Base-by-base conservation (phyloP, 2,113 vertebrate species). In the Pterocles orientalis region DNA sequence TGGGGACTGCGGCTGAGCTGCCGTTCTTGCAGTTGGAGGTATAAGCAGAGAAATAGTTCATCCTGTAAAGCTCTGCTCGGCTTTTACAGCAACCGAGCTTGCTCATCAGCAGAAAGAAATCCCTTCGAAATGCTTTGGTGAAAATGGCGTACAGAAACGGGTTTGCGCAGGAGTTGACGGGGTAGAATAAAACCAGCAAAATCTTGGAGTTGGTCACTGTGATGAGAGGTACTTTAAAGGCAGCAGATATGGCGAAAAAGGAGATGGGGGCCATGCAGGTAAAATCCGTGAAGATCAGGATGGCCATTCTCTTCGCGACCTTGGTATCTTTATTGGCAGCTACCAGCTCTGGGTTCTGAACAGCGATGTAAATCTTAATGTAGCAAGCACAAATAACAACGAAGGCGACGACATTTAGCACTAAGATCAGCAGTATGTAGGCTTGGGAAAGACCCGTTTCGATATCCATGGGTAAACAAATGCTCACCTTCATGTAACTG, bases 271-370 rank as follows among this genome's bases (percentile, higher is more conserved):
- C 99, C 99, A 99, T 99, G 97, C 99, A 99, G 31, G 98, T 97
- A 69, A 99, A 99, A 95, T 99, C 98, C 0, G 99, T 99, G 97
- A 99, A 99, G 96, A 99, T 99, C n/a, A 99, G 98, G 68, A 99
- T 92, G 0, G 99, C 99, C 99, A 99, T 99, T 84, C 98, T 98
- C 92, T 99, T 99, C 90, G 99, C 99, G 0, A 99, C 98, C 92
- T 98, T 99, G 50, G 98, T 98, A 33, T 99, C 99, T 83, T 98
- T 99, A 43, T 98, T 97, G 43, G 98, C 98, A 10, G 98, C 97
- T 4, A 98, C 97, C 58, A 98, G 97, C 83, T 98, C 97, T 1
- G 99, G 99, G 65, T 99, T 99, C 97, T 97, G 98, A 56, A 99
- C 98, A 1, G 98, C 98, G 39, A 98, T 95, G 86, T 99, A 99